Conservation (phyloP, 2,888 invertebrate genomes). For the Euproctis similis region DNA sequence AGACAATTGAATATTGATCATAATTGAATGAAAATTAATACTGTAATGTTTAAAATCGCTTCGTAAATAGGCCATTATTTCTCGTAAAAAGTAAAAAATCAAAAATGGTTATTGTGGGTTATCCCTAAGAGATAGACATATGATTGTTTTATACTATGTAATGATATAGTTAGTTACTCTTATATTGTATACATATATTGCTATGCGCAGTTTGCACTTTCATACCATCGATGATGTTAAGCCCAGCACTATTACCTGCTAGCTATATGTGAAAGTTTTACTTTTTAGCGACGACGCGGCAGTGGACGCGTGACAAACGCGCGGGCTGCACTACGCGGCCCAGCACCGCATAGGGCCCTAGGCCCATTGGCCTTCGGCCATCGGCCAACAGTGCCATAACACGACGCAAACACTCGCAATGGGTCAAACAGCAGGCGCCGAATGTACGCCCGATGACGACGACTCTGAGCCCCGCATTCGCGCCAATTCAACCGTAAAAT, state of each 20-base stretch:
- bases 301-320: conserved; percentile 66
- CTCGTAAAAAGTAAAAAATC: too few species aligned
- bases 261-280: conserved; percentile 32
- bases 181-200: too few species aligned
- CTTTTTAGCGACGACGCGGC: conserved; percentile 43
- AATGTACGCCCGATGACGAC: conserved; percentile 70
- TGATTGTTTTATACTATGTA: too few species aligned
- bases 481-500: conserved; percentile 67
- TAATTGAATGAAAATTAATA: too few species aligned
- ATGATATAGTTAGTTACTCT: too few species aligned
- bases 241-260: conserved; percentile 34
- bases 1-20: too few species aligned
- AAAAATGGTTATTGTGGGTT: too few species aligned
- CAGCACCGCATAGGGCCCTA: conserved; percentile 40
- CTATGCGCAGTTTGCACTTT: too few species aligned
- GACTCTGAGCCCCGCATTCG: conserved; percentile 68
- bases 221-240: conserved; percentile 11
- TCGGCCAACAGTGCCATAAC: too few species aligned
- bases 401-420: conserved; percentile 55
- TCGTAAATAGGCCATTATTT: too few species aligned
- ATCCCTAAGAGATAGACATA: too few species aligned
- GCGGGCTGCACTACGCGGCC: conserved; percentile 71
- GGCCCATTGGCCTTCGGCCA: conserved; percentile 14
- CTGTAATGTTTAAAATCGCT: too few species aligned
- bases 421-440: conserved; percentile 72